Percentiles rank a stretch among this genome's conserved stretches.
These are phyloP conservation scores for Cephus pulcher DNA, from an alignment of 2,888 invertebrate species.

Conservation along the genomic window DNA sequence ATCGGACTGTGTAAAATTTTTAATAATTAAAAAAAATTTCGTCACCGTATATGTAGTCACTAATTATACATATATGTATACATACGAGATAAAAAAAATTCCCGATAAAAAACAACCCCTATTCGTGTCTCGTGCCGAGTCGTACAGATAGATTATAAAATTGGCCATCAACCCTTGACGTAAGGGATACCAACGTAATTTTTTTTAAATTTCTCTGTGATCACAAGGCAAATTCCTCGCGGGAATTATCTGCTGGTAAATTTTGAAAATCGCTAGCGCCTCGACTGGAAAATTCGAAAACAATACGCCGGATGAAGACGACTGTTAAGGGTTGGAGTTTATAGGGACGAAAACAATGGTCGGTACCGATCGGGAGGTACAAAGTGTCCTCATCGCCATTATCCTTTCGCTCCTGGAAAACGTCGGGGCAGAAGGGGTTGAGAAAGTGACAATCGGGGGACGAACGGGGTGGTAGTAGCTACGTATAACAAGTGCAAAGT, in stretches of 20 bases:
- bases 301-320: background rate
- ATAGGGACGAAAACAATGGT: background rate
- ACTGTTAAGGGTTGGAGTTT: background rate
- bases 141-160: background rate
- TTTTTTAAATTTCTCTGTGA: background rate
- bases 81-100: background rate
- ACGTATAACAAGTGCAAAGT: slow-evolving; percentile 3
- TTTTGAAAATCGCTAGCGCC: background rate
- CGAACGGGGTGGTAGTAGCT: background rate
- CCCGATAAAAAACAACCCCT: background rate
- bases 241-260: background rate
- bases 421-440: background rate
- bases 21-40: background rate
- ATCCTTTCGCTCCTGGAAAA: background rate
- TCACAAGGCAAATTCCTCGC: background rate
- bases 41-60: background rate
- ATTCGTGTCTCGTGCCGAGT: background rate
- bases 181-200: background rate
- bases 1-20: background rate
- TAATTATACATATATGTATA: background rate
- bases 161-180: background rate
- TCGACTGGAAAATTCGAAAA: background rate
- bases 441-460: background rate
- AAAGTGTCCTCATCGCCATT: background rate
- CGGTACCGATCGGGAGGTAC: background rate